Conservation (phyloP, 2,888 invertebrate species). For the Sphecodes monilicornis region DNA sequence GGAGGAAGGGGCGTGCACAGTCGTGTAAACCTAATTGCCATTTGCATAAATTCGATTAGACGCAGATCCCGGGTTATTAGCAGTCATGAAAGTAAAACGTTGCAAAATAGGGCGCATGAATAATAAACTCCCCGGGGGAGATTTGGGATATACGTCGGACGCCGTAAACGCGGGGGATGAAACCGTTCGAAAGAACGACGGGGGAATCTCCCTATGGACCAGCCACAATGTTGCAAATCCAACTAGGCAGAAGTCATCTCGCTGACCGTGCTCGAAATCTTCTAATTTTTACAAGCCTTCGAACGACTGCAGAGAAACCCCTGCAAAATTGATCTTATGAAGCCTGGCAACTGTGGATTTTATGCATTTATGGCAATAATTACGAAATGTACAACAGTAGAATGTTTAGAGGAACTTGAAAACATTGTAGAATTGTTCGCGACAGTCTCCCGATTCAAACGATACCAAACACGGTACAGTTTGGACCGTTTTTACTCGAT, state of each 20-base stretch:
- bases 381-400: background rate
- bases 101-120: slow-evolving; percentile 75
- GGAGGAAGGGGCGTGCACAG: background rate
- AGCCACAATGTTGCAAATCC: background rate
- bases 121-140: slow-evolving; percentile 66
- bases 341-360: background rate
- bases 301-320: no score
- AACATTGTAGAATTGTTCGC: background rate
- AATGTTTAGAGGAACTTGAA: background rate
- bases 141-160: slow-evolving; percentile 35
- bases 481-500: background rate
- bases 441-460: background rate
- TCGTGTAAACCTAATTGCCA: slow-evolving; percentile 74
- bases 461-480: background rate
- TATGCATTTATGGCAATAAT: background rate
- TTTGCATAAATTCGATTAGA: slow-evolving; percentile 79
- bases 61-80: slow-evolving; percentile 74
- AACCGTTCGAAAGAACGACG: background rate
- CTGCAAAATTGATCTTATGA: background rate
- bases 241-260: background rate
- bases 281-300: background rate
- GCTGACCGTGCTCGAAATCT: background rate
- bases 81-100: slow-evolving; percentile 77
- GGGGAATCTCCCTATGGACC: background rate
- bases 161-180: slow-evolving; percentile 16